phyloP scores from a whole-genome alignment of 2,888 invertebrate genomes.

The Cataglyphis rosenhaueri region DNA sequence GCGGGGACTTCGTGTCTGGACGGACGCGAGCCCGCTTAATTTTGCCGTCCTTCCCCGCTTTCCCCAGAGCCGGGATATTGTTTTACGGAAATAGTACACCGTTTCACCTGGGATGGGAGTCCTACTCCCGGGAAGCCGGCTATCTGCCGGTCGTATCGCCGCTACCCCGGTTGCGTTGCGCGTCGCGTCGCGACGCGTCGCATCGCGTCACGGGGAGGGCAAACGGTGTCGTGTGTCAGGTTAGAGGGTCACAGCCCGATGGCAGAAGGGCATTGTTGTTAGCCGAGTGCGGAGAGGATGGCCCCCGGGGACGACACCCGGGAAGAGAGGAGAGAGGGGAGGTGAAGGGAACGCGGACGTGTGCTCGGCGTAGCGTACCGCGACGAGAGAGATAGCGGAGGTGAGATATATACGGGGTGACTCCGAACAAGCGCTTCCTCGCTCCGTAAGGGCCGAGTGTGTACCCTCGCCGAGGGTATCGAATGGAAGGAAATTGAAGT shows the following conservation, averaged over 20 bases:
- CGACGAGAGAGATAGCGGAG: slow-evolving; percentile 26
- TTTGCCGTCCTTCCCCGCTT: slow-evolving; percentile 45
- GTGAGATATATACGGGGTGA: slow-evolving; percentile 37
- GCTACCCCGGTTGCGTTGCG: slow-evolving; percentile 44
- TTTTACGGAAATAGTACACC: slow-evolving; percentile 75
- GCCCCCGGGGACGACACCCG: slow-evolving; percentile 24
- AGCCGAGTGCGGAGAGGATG: slow-evolving; percentile 20
- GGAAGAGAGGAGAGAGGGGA: neutral
- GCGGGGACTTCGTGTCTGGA: slow-evolving; percentile 45
- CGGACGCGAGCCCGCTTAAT: slow-evolving; percentile 69
- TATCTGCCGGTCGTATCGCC: slow-evolving; percentile 61
- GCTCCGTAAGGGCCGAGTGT: neutral
- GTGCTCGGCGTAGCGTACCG: slow-evolving; percentile 40
- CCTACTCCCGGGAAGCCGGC: slow-evolving; percentile 65
- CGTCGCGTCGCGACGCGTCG: slow-evolving; percentile 13
- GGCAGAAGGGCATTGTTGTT: slow-evolving; percentile 56
- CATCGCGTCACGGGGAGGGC: slow-evolving; percentile 65
- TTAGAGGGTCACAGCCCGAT: slow-evolving; percentile 62
- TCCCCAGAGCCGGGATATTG: slow-evolving; percentile 55
- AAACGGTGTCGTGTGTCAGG: slow-evolving; percentile 73
- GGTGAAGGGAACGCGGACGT: slow-evolving; percentile 34
- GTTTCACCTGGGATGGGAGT: slow-evolving; percentile 28
- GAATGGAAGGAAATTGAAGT: slow-evolving; percentile 12
- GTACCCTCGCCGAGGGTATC: neutral
- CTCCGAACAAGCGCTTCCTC: slow-evolving; percentile 43